Evolutionary conservation across 37 sponge, comb jelly and placozoan species (phyloP), one percentile per base, ranked within the genome.

Genomic region (Hexactinellida sp.): DNA sequence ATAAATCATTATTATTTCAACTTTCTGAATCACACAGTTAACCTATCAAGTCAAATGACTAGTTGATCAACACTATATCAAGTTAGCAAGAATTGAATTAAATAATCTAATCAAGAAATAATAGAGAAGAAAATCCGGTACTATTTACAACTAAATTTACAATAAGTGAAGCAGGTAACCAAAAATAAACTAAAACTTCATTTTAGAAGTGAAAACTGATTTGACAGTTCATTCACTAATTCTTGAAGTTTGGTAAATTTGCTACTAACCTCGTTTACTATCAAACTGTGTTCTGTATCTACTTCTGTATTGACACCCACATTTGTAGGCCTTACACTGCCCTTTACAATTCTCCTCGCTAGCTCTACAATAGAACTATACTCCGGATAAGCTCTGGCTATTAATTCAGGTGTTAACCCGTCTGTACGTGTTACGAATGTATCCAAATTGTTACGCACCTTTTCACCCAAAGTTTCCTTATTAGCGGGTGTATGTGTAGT

Each of bases 371-470:
- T 63, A n/a, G 76, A 23, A 63, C 13, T 7, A 28, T 63, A 63
- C 13, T 63, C 30, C 3, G 76, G 76, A 28, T 63, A 63, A 21
- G 76, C 76, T n/a, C 13, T 63, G 3, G 76, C 76, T 21, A 63
- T n/a, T 63, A 63, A n/a, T 63, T 63, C 30, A 63, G 76, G 76
- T 32, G 76, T 63, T 63, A 63, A 63, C 5, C 76, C 76, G 3
- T 63, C 76, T 10, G 30, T 63, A 5, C 76, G 3, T 10, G 76
- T 32, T 63, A 63, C 21, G 13, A 63, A 63, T 63, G 76, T 63
- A 10, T 63, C 5, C 25, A 63, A 28, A 63, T 5, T 63, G 34
- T 63, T 63, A 63, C 30, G 30, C 3, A 63, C 25, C 3, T 63
- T 63, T 63, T 63, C 76, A 63, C 30, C 76, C 13, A 63, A 63